Evolutionary conservation across 2,797 vertebrate genomes (phyloP).

Genomic region (Semaprochilodus insignis): DNA sequence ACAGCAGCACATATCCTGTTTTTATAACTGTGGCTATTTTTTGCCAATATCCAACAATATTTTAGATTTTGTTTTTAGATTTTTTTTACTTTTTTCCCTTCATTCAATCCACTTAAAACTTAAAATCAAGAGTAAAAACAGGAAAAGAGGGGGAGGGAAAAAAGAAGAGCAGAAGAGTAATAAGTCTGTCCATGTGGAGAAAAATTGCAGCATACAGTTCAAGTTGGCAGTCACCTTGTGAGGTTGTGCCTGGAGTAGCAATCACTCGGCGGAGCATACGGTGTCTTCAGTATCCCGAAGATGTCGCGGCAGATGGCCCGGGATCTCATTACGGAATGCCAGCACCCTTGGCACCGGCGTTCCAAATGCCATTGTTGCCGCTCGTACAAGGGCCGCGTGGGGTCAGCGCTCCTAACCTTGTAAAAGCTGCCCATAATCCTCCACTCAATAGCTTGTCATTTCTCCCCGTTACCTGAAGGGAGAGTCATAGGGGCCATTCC

Average conservation of each 20-base stretch:
- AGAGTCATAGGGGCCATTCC: slow-evolving; percentile 35
- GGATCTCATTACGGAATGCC: slow-evolving; percentile 71
- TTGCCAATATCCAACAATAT: neutral
- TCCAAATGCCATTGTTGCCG: slow-evolving; percentile 66
- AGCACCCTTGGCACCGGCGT: slow-evolving; percentile 63
- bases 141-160: neutral
- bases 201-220: slow-evolving; percentile 27
- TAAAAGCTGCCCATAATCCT: slow-evolving; percentile 54
- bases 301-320: slow-evolving; percentile 66
- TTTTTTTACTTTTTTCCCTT: neutral
- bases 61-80: neutral
- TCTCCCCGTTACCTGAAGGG: slow-evolving; percentile 48
- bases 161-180: neutral
- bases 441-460: slow-evolving; percentile 55
- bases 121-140: neutral
- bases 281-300: slow-evolving; percentile 61
- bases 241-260: slow-evolving; percentile 61
- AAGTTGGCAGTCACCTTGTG: slow-evolving; percentile 58
- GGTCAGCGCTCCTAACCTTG: slow-evolving; percentile 65
- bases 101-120: neutral
- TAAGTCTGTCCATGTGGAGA: neutral
- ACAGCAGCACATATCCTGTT: neutral
- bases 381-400: slow-evolving; percentile 50
- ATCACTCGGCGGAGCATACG: slow-evolving; percentile 57
- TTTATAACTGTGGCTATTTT: neutral